phyloP scores from a whole-genome alignment of 1,140 invertebrate genomes.

The Papilio polytes region DNA sequence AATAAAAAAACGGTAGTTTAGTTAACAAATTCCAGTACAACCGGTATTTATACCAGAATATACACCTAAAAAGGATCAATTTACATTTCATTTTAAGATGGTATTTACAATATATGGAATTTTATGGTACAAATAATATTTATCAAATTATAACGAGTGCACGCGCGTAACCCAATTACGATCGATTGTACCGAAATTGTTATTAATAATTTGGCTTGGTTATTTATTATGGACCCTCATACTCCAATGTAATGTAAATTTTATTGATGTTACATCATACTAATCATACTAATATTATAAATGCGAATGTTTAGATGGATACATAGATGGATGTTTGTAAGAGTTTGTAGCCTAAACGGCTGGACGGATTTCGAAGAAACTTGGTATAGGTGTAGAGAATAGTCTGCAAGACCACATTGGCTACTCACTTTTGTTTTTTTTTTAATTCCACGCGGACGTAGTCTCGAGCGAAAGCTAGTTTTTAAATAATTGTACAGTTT shows the following conservation, averaged over 20 bases:
- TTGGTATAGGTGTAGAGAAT: too few species aligned
- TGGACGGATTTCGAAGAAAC: too few species aligned
- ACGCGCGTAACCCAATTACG: background rate
- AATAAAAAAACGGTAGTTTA: conserved; percentile 15
- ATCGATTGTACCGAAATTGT: background rate
- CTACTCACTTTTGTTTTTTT: too few species aligned
- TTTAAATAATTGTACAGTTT: too few species aligned
- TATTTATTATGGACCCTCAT: background rate
- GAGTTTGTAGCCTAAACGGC: too few species aligned
- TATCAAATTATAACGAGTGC: conserved; percentile 6
- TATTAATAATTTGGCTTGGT: background rate
- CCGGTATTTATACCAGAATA: conserved; percentile 8
- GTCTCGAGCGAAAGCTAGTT: too few species aligned
- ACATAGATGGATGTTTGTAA: too few species aligned
- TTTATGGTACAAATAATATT: background rate
- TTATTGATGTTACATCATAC: background rate
- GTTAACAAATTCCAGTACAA: background rate
- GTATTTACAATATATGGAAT: background rate
- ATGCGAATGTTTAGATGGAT: too few species aligned
- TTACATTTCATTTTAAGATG: background rate
- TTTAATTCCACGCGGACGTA: too few species aligned
- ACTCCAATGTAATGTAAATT: background rate
- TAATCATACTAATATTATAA: too few species aligned
- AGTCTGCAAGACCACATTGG: too few species aligned
- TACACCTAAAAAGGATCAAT: background rate